Evolutionary conservation across 2,797 vertebrate species (phyloP).

Genomic region (Percopsis omiscomaycus): DNA sequence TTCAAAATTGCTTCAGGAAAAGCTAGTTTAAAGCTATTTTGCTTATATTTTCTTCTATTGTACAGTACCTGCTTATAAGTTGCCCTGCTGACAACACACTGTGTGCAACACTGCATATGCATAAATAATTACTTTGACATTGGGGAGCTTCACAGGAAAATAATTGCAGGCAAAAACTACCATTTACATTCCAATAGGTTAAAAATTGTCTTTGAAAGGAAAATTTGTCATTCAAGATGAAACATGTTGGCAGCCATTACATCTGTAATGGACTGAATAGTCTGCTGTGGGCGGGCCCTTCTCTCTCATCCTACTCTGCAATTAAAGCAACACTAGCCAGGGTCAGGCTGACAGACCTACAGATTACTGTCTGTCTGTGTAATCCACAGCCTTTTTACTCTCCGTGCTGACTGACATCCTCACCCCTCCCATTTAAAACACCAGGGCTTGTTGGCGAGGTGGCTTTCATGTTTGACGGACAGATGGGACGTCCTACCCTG

Average conservation of each 20-base stretch:
- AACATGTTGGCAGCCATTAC: slow-evolving; percentile 67
- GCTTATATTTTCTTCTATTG: too few species aligned
- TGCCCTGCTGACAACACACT: too few species aligned
- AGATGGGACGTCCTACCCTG: slow-evolving; percentile 72
- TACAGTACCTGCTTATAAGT: too few species aligned
- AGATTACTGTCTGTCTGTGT: slow-evolving; percentile 70
- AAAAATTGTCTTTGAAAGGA: slow-evolving; percentile 56
- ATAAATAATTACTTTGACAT: slow-evolving; percentile 31
- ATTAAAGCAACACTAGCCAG: slow-evolving; percentile 66
- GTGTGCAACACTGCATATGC: too few species aligned
- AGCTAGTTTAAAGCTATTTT: too few species aligned
- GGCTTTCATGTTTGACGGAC: slow-evolving; percentile 77
- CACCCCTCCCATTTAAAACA: slow-evolving; percentile 64
- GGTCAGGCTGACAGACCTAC: slow-evolving; percentile 70
- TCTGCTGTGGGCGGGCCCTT: slow-evolving; percentile 47
- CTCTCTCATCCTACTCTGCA: slow-evolving; percentile 51
- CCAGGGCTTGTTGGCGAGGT: slow-evolving; percentile 56
- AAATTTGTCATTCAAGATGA: slow-evolving; percentile 64
- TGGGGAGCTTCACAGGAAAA: slow-evolving; percentile 37
- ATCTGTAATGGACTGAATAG: slow-evolving; percentile 65
- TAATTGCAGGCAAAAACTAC: slow-evolving; percentile 57
- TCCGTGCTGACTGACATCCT: slow-evolving; percentile 66
- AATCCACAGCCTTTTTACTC: slow-evolving; percentile 63
- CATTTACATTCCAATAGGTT: slow-evolving; percentile 68
- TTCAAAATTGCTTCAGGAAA: too few species aligned